Evolutionary conservation across 2,797 vertebrate genomes (phyloP).

Genomic region (Falco naumanni): DNA sequence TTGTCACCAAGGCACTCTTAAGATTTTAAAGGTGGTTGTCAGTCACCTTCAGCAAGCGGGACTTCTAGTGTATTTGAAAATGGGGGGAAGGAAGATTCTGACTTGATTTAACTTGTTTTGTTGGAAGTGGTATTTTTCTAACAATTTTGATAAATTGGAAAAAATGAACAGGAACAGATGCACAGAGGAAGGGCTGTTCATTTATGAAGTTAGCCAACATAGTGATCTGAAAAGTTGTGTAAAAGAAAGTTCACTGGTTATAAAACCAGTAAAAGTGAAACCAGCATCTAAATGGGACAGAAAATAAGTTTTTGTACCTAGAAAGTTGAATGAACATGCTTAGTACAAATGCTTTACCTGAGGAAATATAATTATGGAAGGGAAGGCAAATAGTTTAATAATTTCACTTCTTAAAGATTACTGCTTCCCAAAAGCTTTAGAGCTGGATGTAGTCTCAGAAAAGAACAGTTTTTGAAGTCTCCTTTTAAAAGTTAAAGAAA

Average conservation of each 20-base stretch:
- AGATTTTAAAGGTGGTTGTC: slow-evolving; percentile 37
- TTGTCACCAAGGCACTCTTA: not conserved
- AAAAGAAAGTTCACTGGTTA: not conserved
- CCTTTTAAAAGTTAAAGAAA: not conserved
- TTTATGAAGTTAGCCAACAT: not conserved
- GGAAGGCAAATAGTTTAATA: not conserved
- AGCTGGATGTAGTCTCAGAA: not conserved
- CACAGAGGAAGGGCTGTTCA: not conserved
- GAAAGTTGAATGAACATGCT: not conserved
- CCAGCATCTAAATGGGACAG: not conserved
- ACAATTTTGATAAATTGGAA: not conserved
- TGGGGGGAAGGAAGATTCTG: not conserved
- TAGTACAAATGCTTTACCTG: not conserved
- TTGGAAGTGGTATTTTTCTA: not conserved
- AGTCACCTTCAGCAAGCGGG: not conserved
- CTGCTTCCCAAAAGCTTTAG: not conserved
- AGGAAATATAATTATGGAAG: not conserved
- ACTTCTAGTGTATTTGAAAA: not conserved
- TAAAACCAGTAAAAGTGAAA: not conserved
- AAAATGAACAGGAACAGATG: not conserved
- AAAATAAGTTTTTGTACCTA: not conserved
- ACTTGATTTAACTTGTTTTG: not conserved
- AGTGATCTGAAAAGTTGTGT: not conserved
- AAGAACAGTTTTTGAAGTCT: not conserved
- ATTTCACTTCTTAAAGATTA: not conserved